Evolutionary conservation across 2,888 invertebrate genomes (phyloP), one percentile per base, ranked within the genome.

Genomic region (Drosophila incognita): DNA sequence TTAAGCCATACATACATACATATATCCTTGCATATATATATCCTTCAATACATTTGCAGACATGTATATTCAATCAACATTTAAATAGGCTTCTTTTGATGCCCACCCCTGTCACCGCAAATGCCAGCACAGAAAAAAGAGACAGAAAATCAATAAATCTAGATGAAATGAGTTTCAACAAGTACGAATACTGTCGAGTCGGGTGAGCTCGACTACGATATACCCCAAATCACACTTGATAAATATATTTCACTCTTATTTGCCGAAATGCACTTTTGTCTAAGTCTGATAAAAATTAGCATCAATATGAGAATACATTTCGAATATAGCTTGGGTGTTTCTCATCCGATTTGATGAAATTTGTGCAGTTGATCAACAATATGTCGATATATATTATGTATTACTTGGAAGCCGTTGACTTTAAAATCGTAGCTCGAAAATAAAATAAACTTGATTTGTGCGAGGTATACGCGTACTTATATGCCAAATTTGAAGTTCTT

Each of bases 71-170:
- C 70, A 64, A 74, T 74, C 63, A 59, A 49, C 65, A 65, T 79
- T 71, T 78, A 68, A 75, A 75, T 75, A 63, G 75, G 53, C 64
- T 59, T 64, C 48, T 48, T 62, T 70, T 74, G 51, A 60, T 49
- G 64, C 54, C 46, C 31, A 57, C 57, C 57, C 36, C n/a, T 24
- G 18, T 38, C 53, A 52, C n/a, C 18, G 11, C 42, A 52, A 40
- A 48, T 24, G 24, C 24, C 46, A 15, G 40, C 42, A 49, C 53
- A 42, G 42, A 40, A 69, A 36, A 40, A 69, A 33, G 36, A 69
- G 81, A 81, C 81, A 79, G 82, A 87, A 85, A 85, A 85, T 85
- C 85, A 82, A 85, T 85, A 85, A 84, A 82, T 87, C 76, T 66
- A 69, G 72, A 75, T 83, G 79, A 81, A 87, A 85, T 84, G 87